These are phyloP conservation scores for Drosophila persimilis DNA, from an alignment of 1,140 invertebrate genomes.

Conservation along the genomic window DNA sequence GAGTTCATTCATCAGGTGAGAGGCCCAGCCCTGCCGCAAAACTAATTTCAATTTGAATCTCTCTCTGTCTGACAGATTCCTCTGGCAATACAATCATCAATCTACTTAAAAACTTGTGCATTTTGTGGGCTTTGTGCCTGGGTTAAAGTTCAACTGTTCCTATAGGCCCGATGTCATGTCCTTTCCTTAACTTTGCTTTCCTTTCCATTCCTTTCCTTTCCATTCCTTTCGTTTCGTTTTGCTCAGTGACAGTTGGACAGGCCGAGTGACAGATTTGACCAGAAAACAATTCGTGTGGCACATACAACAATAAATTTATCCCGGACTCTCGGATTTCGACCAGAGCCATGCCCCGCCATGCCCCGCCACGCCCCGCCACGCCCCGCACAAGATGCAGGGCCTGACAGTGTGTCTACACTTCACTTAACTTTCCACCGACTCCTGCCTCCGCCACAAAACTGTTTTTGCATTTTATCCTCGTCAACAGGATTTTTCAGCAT, in stretches of 20 bases:
- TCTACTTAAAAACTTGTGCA: slow-evolving; percentile 13
- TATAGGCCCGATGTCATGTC: slow-evolving; percentile 32
- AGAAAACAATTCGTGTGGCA: slow-evolving; percentile 72
- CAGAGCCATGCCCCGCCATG: neutral
- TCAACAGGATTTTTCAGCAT: slow-evolving; percentile 60
- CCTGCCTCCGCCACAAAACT: slow-evolving; percentile 7
- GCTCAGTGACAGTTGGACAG: slow-evolving; percentile 61
- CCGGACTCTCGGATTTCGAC: slow-evolving; percentile 37
- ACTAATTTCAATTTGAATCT: slow-evolving; percentile 20
- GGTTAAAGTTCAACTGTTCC: slow-evolving; percentile 35
- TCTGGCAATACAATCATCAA: slow-evolving; percentile 48
- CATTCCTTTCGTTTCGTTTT: slow-evolving; percentile 15
- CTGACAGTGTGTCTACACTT: slow-evolving; percentile 64
- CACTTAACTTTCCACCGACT: slow-evolving; percentile 44
- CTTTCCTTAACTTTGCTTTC: slow-evolving; percentile 7
- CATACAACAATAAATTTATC: slow-evolving; percentile 62
- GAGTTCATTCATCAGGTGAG: slow-evolving; percentile 23
- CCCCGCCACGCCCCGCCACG: neutral
- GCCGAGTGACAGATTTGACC: slow-evolving; percentile 72
- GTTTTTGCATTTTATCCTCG: slow-evolving; percentile 63
- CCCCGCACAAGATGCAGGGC: slow-evolving; percentile 21
- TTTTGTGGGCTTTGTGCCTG: slow-evolving; percentile 1
- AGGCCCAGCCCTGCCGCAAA: no score
- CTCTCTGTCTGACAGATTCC: slow-evolving; percentile 31
- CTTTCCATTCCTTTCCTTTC: neutral